Base-by-base conservation (phyloP, 2,797 vertebrate genomes). In the Pangasius mekongensis region DNA sequence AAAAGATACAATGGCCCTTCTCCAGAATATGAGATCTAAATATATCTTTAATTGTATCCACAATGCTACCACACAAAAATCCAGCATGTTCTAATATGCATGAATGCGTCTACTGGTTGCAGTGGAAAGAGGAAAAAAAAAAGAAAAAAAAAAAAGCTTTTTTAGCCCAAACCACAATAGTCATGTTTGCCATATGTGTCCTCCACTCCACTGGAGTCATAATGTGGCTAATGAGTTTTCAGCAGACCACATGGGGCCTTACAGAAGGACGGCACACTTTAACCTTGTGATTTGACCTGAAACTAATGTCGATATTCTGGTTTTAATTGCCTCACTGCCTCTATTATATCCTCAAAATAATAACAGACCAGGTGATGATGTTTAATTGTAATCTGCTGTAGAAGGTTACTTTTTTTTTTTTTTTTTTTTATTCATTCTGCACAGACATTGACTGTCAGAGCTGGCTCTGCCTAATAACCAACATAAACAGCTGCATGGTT, bases 191-290 rank as follows among this genome's bases (percentile, higher is more conserved):
- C 91, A 90, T 90, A 90, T 91, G 89, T 83, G 82, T 76, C 81
- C 87, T 88, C 43, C 80, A 88, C 89, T 88, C 85, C 73, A 86
- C 84, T 88, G 86, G 82, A 82, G 52, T 80, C 43, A 27, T 91
- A 84, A 87, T 86, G 89, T 89, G 87, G 71, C 74, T 90, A 89
- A 89, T 90, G 89, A 90, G 85, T 89, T 86, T 88, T 88, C 54
- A 71, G 1, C 86, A 84, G 90, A 91, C 87, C 93, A 66, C 78
- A 89, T 88, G 90, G 86, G 90, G 86, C 0, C 30, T 83, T 90
- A n/a, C 82, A 56, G 64, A 87, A 91, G 87, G 71, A 11, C 24
- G 85, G 36, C 56, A 78, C 67, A 84, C 47, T 88, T 27, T 83
- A 36, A 90, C 83, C 91, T 90, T 90, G 87, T 62, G 83, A 88